Evolutionary conservation across 1,140 invertebrate species (phyloP).

Genomic region (Ceratina australensis): DNA sequence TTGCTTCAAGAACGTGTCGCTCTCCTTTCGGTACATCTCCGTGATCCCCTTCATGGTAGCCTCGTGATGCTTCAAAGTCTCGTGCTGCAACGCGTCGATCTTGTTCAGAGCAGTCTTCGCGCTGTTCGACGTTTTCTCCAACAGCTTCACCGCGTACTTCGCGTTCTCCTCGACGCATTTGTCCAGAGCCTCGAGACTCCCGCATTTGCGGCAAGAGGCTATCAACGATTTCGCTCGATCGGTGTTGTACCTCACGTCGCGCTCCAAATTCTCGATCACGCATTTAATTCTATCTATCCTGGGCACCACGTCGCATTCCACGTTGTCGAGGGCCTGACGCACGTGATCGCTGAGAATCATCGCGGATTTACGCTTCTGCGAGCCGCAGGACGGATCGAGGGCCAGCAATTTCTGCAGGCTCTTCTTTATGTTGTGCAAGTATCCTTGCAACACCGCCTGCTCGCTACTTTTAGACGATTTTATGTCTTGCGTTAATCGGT

Average conservation of each 20-base stretch:
- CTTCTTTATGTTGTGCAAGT: slow-evolving; percentile 22
- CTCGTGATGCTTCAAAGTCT: slow-evolving; percentile 31
- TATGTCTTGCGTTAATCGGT: not conserved
- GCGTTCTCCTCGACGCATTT: slow-evolving; percentile 35
- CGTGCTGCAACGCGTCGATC: slow-evolving; percentile 13
- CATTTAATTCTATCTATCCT: slow-evolving; percentile 14
- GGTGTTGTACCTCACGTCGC: not conserved
- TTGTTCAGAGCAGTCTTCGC: not conserved
- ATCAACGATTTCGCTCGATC: slow-evolving; percentile 3
- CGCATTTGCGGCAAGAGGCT: not conserved
- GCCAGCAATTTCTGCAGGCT: slow-evolving; percentile 35
- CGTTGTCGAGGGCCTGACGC: slow-evolving; percentile 34
- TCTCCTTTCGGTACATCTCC: not conserved
- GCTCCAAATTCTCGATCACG: slow-evolving; percentile 25
- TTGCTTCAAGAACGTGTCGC: slow-evolving; percentile 10
- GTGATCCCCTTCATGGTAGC: not conserved
- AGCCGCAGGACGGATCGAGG: slow-evolving; percentile 42
- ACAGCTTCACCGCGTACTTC: slow-evolving; percentile 13
- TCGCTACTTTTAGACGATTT: not conserved
- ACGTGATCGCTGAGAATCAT: slow-evolving; percentile 42
- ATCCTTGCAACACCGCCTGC: not conserved
- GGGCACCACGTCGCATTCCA: not conserved
- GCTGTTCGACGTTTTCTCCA: slow-evolving; percentile 19
- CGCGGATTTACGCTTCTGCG: slow-evolving; percentile 34
- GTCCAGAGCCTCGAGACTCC: not conserved